These are phyloP conservation scores for Hemiscyllium ocellatum DNA, from an alignment of 2,113 vertebrate species.

Conservation along the genomic window DNA sequence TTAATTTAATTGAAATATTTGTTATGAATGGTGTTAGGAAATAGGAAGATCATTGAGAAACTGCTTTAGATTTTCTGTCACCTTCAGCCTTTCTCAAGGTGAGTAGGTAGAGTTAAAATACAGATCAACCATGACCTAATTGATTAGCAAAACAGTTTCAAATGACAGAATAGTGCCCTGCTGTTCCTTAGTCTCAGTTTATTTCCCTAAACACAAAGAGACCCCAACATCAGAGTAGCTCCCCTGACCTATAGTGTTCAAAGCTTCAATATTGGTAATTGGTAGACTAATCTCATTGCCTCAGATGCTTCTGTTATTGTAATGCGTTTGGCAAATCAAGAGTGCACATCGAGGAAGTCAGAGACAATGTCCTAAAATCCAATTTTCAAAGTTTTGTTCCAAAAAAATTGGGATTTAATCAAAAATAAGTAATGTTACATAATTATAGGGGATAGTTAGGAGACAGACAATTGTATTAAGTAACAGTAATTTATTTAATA, in stretches of 20 bases:
- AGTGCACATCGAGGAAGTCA: neutral
- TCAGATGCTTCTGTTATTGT: neutral
- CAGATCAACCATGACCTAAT: neutral
- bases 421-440: neutral
- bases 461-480: neutral
- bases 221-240: neutral
- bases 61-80: neutral
- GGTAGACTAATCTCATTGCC: conserved; percentile 7
- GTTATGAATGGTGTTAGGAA: neutral
- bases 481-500: neutral
- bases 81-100: neutral
- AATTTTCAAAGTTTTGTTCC: neutral
- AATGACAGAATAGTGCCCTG: neutral
- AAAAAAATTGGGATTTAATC: neutral
- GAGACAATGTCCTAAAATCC: neutral
- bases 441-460: neutral
- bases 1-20: neutral
- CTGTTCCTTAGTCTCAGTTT: neutral
- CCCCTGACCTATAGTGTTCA: neutral
- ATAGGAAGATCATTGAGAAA: neutral
- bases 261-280: neutral
- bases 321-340: neutral
- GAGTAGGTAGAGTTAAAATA: neutral
- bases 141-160: neutral
- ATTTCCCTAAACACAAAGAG: neutral